A percentile compares a stretch with the other conserved stretches of the same genome.
phyloP scores from a whole-genome alignment of 2,113 vertebrate genomes.

The Microtus richardsoni region DNA sequence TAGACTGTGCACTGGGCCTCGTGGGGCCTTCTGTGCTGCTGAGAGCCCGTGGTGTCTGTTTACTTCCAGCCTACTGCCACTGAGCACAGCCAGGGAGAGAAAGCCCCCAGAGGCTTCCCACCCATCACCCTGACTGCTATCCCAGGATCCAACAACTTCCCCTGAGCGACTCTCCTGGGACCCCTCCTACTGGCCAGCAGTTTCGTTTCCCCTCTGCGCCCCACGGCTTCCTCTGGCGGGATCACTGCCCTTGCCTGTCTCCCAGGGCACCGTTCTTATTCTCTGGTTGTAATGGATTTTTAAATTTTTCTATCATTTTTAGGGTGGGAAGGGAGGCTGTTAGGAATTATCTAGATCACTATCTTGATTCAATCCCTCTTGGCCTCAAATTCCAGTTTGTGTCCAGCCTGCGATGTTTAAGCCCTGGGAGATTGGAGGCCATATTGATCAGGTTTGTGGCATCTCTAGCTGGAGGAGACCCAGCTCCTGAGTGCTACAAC shows the following conservation, averaged over 20 bases:
- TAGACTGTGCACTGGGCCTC: not conserved
- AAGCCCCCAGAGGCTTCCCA: not conserved
- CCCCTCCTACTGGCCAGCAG: not conserved
- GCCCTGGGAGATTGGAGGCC: not conserved
- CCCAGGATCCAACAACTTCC: not conserved
- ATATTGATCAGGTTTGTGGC: not conserved
- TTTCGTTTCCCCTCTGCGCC: too few species aligned
- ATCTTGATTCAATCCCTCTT: not conserved
- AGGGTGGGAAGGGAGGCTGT: not conserved
- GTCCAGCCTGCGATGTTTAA: not conserved
- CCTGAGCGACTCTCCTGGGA: not conserved
- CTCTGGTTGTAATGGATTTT: not conserved
- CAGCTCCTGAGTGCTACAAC: not conserved
- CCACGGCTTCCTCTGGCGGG: not conserved
- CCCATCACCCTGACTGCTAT: not conserved
- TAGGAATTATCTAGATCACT: not conserved
- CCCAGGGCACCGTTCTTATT: not conserved
- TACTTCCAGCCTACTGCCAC: not conserved
- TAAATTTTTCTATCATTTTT: not conserved
- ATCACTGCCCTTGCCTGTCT: not conserved
- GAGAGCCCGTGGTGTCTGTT: not conserved
- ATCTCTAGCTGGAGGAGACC: not conserved
- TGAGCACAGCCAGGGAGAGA: not conserved
- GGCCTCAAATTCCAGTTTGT: not conserved
- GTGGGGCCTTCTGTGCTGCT: not conserved